Base-by-base conservation (phyloP, 2,797 vertebrate species). In the Momotus momota region DNA sequence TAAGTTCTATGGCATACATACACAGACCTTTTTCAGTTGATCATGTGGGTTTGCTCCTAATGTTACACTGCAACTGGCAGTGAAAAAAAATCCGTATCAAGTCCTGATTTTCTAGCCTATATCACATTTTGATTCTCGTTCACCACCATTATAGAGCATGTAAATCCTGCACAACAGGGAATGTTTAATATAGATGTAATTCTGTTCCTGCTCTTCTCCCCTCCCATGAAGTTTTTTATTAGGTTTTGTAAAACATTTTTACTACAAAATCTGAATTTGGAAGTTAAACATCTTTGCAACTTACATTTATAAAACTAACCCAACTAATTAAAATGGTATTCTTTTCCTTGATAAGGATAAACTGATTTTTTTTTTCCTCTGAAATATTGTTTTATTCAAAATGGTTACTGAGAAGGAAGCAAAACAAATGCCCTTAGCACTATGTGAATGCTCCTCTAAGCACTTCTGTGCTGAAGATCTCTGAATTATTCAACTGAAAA, bases 201-300 rank as follows among this genome's bases (percentile, higher is more conserved):
- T 90, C 75, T 83, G 5, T 21, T 87, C 38, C 75, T 57, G 33
- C 25, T 80, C 71, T 38, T 88, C 78, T 73, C 21, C 23, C 35
- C 35, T 80, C 31, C 18, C 60, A 71, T 23, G 21, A 88, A 77
- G 45, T 18, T 77, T 94, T 86, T 86, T 81, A 49, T 26, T 14
- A 90, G 51, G 16, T 45, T 85, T 82, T 84, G 35, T 81, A 90
- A 95, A 94, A 62, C 7, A 45, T 70, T 90, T 88, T 88, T 82
- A 62, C 29, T 61, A 40, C 6, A 81, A 88, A 83, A 79, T 54
- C 66, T 21, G 78, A 81, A 94, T 94, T 65, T 79, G 61, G 33
- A 86, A 74, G 29, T 61, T 61, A 43, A 78, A 12, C 2, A 1
- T 14, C 54, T 79, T 81, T 81, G 31, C 23, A 92, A n/a, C 12